Percentiles rank a stretch among this genome's conserved stretches.
Conservation (phyloP, 2,113 vertebrate species). For the Salminus brasiliensis region DNA sequence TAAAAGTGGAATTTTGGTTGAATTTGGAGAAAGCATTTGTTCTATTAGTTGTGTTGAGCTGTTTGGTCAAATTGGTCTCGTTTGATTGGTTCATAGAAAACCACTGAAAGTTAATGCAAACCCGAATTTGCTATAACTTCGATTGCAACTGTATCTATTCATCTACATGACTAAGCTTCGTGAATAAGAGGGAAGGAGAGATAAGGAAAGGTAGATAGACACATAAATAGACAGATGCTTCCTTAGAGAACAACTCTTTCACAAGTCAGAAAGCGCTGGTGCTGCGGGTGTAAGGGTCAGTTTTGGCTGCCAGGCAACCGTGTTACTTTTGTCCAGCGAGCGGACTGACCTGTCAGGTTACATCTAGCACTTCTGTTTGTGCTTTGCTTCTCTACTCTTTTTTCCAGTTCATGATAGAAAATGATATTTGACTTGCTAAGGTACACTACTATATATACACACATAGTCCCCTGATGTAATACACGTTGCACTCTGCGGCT, state of each 20-base stretch:
- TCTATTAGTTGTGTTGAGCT: too few relatives aligned
- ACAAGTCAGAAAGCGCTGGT: slow-evolving; percentile 4
- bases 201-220: not conserved
- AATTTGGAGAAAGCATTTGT: too few relatives aligned
- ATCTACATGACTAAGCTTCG: too few relatives aligned
- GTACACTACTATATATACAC: not conserved
- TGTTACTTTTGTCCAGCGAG: slow-evolving; percentile 12
- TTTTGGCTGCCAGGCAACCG: slow-evolving; percentile 36
- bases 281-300: slow-evolving; percentile 13
- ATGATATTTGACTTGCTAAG: not conserved
- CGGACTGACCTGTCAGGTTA: not conserved
- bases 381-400: not conserved
- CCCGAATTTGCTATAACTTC: too few relatives aligned
- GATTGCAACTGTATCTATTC: too few relatives aligned
- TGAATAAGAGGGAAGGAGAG: not conserved
- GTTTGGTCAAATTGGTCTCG: too few relatives aligned
- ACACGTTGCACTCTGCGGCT: not conserved
- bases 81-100: too few relatives aligned
- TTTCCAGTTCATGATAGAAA: not conserved
- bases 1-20: too few relatives aligned
- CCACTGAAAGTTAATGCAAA: too few relatives aligned
- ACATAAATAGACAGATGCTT: not conserved
- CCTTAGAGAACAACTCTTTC: slow-evolving; percentile 10
- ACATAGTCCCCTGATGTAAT: not conserved
- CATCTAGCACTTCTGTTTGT: not conserved